Base-by-base conservation (phyloP, 2,797 vertebrate species). In the Hirundo rustica region DNA sequence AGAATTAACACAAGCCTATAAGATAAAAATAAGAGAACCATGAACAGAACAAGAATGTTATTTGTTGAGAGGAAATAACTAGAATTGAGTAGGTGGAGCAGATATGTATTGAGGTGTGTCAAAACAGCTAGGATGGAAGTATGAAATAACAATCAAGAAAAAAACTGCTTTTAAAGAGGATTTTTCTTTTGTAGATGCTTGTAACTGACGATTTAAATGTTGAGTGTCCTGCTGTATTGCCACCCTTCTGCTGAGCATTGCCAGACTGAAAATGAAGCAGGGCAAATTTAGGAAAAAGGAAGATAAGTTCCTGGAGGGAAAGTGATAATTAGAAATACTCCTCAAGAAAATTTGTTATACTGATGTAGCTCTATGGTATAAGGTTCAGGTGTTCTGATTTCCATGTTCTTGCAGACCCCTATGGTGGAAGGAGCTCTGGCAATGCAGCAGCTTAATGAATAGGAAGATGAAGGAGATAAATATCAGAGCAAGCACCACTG, bases 381-480 rank as follows among this genome's bases (percentile, higher is more conserved):
- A 66, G 51, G 66, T 88, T 94, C 68, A 55, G 2, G 76, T 88
- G 60, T 70, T 86, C 47, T 60, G 74, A 82, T 82, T 86, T 65
- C 48, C 27, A 26, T 57, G 67, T 78, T 92, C 80, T 86, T 82
- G 17, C 44, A 82, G 90, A 76, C 47, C 29, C 90, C 85, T 78
- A 9, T 2, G 14, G 94, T 79, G 88, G 90, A 95, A 92, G 51
- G 19, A 95, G 80, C 65, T 57, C 30, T 79, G 74, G 57, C 34
- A 84, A 84, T 38, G 78, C 53, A 92, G 76, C 40, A 72, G 58
- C 58, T 91, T 86, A 96, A 94, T 85, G 85, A 96, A 67, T 80
- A 73, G 32, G 53, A 74, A 92, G 45, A 94, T 34, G 51, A 92
- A 80, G 47, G 53, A 89, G 50, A 96, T 77, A 91, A 85, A 77